phyloP scores from a whole-genome alignment of 2,113 vertebrate species.

The Notothenia coriiceps region DNA sequence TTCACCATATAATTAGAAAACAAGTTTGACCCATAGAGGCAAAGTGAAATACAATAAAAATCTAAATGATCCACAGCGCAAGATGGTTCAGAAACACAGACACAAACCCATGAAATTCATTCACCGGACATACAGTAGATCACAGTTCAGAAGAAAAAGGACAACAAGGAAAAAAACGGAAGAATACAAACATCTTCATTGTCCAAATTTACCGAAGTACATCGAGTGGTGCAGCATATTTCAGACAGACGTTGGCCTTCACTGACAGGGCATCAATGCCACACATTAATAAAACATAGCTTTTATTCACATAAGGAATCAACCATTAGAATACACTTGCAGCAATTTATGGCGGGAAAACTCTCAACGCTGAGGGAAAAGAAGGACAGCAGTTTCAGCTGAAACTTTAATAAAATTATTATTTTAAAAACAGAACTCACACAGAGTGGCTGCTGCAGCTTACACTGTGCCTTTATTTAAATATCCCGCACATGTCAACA shows the following conservation, averaged over 20 bases:
- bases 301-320: constrained; percentile 29
- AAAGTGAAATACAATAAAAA: constrained; percentile 60
- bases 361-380: not conserved
- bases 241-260: constrained; percentile 16
- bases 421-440: not conserved
- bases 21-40: constrained; percentile 57
- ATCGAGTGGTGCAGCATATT: constrained; percentile 23
- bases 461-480: not conserved
- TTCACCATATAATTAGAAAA: constrained; percentile 58
- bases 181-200: constrained; percentile 20
- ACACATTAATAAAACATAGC: constrained; percentile 26
- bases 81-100: constrained; percentile 45
- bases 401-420: not conserved
- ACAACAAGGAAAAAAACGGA: not conserved
- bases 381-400: not conserved
- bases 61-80: constrained; percentile 38
- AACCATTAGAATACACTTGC: constrained; percentile 15
- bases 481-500: constrained; percentile 9
- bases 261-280: constrained; percentile 8
- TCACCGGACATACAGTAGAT: constrained; percentile 15
- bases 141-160: constrained; percentile 34
- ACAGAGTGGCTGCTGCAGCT: constrained; percentile 4
- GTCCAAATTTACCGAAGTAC: constrained; percentile 8
- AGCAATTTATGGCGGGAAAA: not conserved
- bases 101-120: constrained; percentile 47